A percentile compares a stretch with the other conserved stretches of the same genome.
These are phyloP conservation scores for Pseudomyrmex sp. DNA, from an alignment of 1,140 invertebrate genomes.

Conservation along the genomic window DNA sequence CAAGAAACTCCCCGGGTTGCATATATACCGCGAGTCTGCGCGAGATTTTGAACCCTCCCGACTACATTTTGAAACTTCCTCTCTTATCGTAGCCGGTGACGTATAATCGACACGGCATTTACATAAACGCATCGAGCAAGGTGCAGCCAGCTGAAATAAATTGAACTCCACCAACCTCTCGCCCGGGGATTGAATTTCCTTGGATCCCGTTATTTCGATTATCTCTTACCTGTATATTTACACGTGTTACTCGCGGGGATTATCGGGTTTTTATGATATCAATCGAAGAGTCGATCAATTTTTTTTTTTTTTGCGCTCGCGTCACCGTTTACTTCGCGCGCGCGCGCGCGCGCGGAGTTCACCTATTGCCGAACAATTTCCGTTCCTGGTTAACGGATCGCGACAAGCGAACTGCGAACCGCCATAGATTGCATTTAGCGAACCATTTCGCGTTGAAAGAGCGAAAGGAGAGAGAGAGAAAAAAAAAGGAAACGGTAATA, in stretches of 20 bases:
- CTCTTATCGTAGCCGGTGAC: conserved; percentile 44
- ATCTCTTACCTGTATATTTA: conserved; percentile 29
- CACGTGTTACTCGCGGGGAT: background rate
- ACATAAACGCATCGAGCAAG: conserved; percentile 62
- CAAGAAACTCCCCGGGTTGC: conserved; percentile 16
- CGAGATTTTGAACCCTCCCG: conserved; percentile 12
- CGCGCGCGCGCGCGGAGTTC: no score
- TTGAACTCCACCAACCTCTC: conserved; percentile 26
- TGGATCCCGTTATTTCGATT: conserved; percentile 34
- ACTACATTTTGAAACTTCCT: conserved; percentile 53
- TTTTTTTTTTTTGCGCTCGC: background rate
- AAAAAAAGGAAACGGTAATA: conserved; percentile 18
- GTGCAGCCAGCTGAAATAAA: conserved; percentile 60
- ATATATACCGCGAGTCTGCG: background rate
- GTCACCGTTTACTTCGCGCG: conserved; percentile 4
- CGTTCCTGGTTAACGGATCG: conserved; percentile 36
- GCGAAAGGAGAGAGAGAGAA: background rate
- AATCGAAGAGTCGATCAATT: conserved; percentile 19
- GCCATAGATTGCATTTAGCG: conserved; percentile 45
- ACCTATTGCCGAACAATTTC: conserved; percentile 29
- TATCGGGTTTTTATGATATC: background rate
- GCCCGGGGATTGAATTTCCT: conserved; percentile 30
- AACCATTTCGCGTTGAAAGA: conserved; percentile 43
- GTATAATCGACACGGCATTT: conserved; percentile 65
- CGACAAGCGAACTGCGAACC: conserved; percentile 34